phyloP scores from a whole-genome alignment of 1,140 invertebrate species.

The Drosophila teissieri region DNA sequence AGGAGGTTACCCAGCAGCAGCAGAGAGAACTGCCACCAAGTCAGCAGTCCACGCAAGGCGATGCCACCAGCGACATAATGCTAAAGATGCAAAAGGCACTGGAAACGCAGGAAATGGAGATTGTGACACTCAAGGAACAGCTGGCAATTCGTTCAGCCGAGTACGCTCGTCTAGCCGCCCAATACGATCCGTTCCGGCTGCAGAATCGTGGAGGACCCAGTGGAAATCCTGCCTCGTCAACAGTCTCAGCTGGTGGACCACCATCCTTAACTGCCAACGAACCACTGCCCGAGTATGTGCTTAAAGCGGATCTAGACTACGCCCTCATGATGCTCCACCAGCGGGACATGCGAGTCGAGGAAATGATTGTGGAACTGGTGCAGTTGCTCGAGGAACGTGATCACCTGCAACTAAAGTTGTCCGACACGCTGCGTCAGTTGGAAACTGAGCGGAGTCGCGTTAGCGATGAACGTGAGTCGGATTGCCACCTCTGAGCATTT shows the following conservation, averaged over 20 bases:
- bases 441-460: slow-evolving; percentile 86
- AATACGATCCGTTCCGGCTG: slow-evolving; percentile 82
- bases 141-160: slow-evolving; percentile 86
- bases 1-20: slow-evolving; percentile 30
- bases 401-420: slow-evolving; percentile 91
- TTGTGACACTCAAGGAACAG: slow-evolving; percentile 88
- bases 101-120: slow-evolving; percentile 88
- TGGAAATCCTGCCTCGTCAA: slow-evolving; percentile 14
- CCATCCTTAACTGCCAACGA: slow-evolving; percentile 28
- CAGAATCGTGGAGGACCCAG: slow-evolving; percentile 52
- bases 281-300: slow-evolving; percentile 68
- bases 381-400: slow-evolving; percentile 93
- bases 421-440: slow-evolving; percentile 90
- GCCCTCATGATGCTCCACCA: slow-evolving; percentile 94
- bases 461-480: slow-evolving; percentile 49
- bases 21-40: neutral
- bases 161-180: slow-evolving; percentile 82
- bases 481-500: neutral
- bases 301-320: slow-evolving; percentile 90
- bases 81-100: slow-evolving; percentile 86
- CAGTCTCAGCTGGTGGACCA: slow-evolving; percentile 13
- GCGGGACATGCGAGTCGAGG: slow-evolving; percentile 94
- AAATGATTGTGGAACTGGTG: slow-evolving; percentile 93
- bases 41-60: neutral
- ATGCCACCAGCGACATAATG: slow-evolving; percentile 29